Evolutionary conservation across 2,797 vertebrate genomes (phyloP), one percentile per base, ranked within the genome.

Genomic region (Sciaenops ocellatus): DNA sequence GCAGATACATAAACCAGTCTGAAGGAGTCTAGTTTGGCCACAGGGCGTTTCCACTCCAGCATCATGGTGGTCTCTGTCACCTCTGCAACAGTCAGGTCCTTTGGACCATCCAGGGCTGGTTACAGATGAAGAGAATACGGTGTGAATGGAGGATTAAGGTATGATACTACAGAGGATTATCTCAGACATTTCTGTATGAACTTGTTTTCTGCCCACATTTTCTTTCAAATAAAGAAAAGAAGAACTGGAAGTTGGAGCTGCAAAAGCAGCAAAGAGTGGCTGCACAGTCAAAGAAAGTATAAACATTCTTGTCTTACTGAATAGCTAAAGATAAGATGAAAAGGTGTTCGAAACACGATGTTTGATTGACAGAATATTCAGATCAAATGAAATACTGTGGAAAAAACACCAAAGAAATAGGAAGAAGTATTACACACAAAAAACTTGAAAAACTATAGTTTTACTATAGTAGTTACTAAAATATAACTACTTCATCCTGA

Each of bases 101-200:
- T 98, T 59, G 98, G 98, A 44, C 96, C 94, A 56, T 99, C 98
- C 17, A 99, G 88, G 7, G 97, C 98, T 99, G 20, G 54, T 48
- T 5, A 17, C 6, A 55, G 24, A 11, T 6, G 41, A 0, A 28
- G 69, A 65, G 26, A 44, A 42, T 4, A 15, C 5, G 24, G 20
- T 63, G 17, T 48, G 22, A 38, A 26, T 3, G 9, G 13, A 34
- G 51, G 8, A 12, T 66, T 50, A 28, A 24, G 11, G 22, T 72
- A 52, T n/a, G 34, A 52, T 41, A 20, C 42, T 15, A 26, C 26
- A 38, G 13, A 55, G 30, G 12, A 61, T 20, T 28, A 42, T 59
- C 12, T 56, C 38, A 44, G 9, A 47, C 16, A 6, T 10, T 24
- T 61, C 24, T 15, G 54, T 2, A 61, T 28, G 7, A 11, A 18